These are phyloP conservation scores for Bombus pascuorum DNA, from an alignment of 1,140 invertebrate genomes.

Conservation along the genomic window DNA sequence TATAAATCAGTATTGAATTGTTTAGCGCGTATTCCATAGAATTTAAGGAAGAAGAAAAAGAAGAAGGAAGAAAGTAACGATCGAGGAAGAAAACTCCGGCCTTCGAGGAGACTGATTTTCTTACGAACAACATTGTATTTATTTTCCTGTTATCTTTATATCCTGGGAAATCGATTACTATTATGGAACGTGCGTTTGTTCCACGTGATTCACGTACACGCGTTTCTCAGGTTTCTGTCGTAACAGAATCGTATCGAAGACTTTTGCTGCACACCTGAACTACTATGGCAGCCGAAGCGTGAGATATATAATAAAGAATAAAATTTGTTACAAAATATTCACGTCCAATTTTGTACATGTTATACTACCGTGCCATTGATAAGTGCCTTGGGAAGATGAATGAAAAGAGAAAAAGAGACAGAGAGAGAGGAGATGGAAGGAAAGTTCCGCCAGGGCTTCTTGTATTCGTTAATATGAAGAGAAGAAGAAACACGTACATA, in stretches of 20 bases:
- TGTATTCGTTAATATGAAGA: neutral
- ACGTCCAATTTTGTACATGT: conserved; percentile 50
- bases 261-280: conserved; percentile 10
- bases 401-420: neutral
- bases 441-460: conserved; percentile 25
- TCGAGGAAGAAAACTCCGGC: conserved; percentile 14
- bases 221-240: conserved; percentile 16
- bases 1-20: conserved; percentile 76
- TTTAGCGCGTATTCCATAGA: conserved; percentile 59
- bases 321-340: conserved; percentile 12
- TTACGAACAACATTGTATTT: conserved; percentile 35
- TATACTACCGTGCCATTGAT: conserved; percentile 67
- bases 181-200: neutral
- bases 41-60: conserved; percentile 39
- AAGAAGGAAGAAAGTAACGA: conserved; percentile 6
- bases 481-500: neutral
- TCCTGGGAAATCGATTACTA: neutral
- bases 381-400: conserved; percentile 62
- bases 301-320: neutral
- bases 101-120: conserved; percentile 36
- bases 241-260: neutral
- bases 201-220: conserved; percentile 8
- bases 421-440: neutral
- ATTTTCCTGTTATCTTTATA: conserved; percentile 35
- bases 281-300: neutral